phyloP scores from a whole-genome alignment of 1,140 invertebrate genomes.

The Drosophila varians region DNA sequence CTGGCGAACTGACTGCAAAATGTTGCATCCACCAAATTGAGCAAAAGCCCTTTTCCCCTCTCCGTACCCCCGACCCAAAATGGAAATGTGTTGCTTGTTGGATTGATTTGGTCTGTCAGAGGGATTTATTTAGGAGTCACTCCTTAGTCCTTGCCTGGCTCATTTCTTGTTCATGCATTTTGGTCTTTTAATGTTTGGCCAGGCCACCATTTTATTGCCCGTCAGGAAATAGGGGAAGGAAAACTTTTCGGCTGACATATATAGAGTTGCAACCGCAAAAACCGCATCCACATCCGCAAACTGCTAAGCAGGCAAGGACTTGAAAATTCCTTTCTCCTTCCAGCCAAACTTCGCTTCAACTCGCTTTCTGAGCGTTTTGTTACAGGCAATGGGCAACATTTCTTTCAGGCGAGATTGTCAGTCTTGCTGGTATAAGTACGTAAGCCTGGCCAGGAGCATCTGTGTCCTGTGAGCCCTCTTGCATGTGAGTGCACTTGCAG shows the following conservation, averaged over 20 bases:
- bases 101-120: slow-evolving; percentile 22
- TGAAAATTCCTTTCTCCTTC: slow-evolving; percentile 9
- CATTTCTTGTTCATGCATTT: slow-evolving; percentile 12
- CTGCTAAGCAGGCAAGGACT: slow-evolving; percentile 58
- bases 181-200: slow-evolving; percentile 39
- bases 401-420: slow-evolving; percentile 67
- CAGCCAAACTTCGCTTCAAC: background rate
- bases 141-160: background rate
- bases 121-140: slow-evolving; percentile 5
- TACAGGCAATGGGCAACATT: slow-evolving; percentile 43
- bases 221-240: slow-evolving; percentile 12
- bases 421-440: slow-evolving; percentile 63
- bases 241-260: slow-evolving; percentile 75
- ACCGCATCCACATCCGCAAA: slow-evolving; percentile 62
- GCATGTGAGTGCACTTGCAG: slow-evolving; percentile 12
- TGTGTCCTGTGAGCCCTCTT: slow-evolving; percentile 43
- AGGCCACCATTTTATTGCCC: slow-evolving; percentile 53
- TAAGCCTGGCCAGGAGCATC: slow-evolving; percentile 67
- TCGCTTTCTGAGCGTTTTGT: slow-evolving; percentile 28
- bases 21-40: background rate
- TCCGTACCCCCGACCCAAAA: background rate
- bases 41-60: background rate
- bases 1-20: slow-evolving; percentile 51
- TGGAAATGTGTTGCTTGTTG: slow-evolving; percentile 25
- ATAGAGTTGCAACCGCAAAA: slow-evolving; percentile 66